Percentiles rank a stretch among this genome's conserved stretches.
These are phyloP conservation scores for Cosmia trapezina DNA, from an alignment of 2,888 invertebrate genomes.

Conservation along the genomic window DNA sequence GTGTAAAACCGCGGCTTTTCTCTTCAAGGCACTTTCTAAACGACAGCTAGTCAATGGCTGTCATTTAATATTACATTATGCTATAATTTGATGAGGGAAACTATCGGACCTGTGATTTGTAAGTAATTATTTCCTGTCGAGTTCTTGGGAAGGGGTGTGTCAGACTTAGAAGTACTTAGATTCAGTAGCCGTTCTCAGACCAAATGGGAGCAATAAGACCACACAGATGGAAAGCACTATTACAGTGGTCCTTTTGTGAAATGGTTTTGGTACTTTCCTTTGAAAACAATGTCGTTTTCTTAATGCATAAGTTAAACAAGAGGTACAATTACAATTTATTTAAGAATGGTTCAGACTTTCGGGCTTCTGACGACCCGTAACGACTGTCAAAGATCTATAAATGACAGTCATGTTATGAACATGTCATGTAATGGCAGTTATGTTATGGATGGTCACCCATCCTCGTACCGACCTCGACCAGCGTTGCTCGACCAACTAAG, in stretches of 20 bases:
- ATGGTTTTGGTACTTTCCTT: neutral
- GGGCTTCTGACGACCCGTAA: no score
- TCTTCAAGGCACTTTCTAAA: constrained; percentile 43
- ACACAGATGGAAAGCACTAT: no score
- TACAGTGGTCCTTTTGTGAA: neutral
- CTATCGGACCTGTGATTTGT: constrained; percentile 12
- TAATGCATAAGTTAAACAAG: no score
- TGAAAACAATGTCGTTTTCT: neutral
- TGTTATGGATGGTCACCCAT: no score
- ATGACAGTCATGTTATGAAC: no score
- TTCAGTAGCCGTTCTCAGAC: neutral
- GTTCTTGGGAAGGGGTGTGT: neutral
- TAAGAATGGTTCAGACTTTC: no score
- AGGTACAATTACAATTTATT: no score
- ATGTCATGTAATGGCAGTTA: no score
- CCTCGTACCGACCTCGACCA: no score
- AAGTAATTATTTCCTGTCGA: constrained; percentile 8
- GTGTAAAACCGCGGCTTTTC: constrained; percentile 27
- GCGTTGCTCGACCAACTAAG: no score
- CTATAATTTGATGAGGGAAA: constrained; percentile 31
- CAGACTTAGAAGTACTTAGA: neutral
- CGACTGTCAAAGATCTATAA: no score
- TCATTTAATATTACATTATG: constrained; percentile 42
- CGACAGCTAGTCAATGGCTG: constrained; percentile 8
- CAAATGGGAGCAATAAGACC: no score